Percentiles rank a stretch among this genome's conserved stretches.
Conservation (phyloP, 2,888 invertebrate species). For the Leucozona laternaria region DNA sequence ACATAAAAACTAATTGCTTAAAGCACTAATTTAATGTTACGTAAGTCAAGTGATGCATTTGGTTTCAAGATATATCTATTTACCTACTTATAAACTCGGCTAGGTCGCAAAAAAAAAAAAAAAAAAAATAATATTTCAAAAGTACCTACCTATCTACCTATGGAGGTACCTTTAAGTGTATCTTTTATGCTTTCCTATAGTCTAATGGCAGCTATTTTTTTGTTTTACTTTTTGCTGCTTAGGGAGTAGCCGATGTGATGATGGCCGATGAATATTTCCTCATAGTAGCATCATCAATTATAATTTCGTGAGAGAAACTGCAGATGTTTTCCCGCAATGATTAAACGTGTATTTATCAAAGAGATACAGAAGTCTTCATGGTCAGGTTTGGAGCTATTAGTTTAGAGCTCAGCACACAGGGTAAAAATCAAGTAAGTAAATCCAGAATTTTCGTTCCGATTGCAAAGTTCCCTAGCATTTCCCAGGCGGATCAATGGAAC, state of each 20-base stretch:
- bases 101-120: neutral
- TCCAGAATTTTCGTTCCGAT: no score
- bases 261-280: neutral
- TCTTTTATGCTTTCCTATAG: neutral
- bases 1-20: slow-evolving; percentile 59
- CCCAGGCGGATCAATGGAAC: no score
- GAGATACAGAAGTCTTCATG: neutral
- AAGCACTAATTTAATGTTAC: slow-evolving; percentile 57
- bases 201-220: neutral
- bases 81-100: neutral
- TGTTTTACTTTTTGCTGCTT: neutral
- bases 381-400: neutral
- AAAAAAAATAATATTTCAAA: neutral
- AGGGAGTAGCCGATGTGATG: neutral
- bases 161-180: slow-evolving; percentile 5
- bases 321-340: neutral
- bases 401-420: neutral
- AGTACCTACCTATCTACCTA: no score
- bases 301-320: neutral
- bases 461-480: no score
- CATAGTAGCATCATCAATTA: slow-evolving; percentile 1
- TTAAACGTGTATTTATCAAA: neutral
- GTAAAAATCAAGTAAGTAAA: no score
- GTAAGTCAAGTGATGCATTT: slow-evolving; percentile 16
- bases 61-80: neutral